Evolutionary conservation across 2,113 vertebrate species (phyloP), one percentile per base, ranked within the genome.

Genomic region (Fregetta grallaria): DNA sequence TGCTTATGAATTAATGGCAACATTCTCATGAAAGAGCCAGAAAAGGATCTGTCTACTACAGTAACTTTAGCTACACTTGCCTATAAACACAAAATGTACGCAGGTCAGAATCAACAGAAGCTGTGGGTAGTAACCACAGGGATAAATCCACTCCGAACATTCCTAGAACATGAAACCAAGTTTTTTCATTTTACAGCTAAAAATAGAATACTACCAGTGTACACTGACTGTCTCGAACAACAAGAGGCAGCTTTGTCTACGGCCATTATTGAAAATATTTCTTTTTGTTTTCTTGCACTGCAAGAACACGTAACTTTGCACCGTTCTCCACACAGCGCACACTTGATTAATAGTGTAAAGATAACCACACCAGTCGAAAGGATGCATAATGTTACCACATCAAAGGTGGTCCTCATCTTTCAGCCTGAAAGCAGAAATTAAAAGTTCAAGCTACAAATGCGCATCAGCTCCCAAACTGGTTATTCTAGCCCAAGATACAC

Each of bases 351-450:
- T 1, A 18, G 25, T 1, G 20, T 25, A 36, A 50, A 40, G 26
- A 59, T 30, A 83, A 68, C 4, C 14, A 32, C 52, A n/a, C 8
- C 11, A 26, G 8, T 8, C 2, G 0, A 47, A 70, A 52, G 62
- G 56, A 70, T 26, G 15, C 38, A 15, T 8, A 40, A 36, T 0
- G 4, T 16, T 38, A 75, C 50, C 13, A 40, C 0, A 1, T 30
- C 50, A 72, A 61, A 80, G 21, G 13, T 22, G 29, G 38, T 20
- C 47, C 40, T 67, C 23, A 44, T 3, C 44, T 23, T 67, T 52
- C 32, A 66, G 40, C n/a, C 40, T 50, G 27, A 34, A 66, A 55
- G 25, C 50, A 71, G 52, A 66, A 70, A 68, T 42, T 25, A 50
- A n/a, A 81, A 32, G 13, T 53, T 66, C 25, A 61, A 62, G 22